Base-by-base conservation (phyloP, 1,140 invertebrate genomes). In the Heliconius eleuchia region DNA sequence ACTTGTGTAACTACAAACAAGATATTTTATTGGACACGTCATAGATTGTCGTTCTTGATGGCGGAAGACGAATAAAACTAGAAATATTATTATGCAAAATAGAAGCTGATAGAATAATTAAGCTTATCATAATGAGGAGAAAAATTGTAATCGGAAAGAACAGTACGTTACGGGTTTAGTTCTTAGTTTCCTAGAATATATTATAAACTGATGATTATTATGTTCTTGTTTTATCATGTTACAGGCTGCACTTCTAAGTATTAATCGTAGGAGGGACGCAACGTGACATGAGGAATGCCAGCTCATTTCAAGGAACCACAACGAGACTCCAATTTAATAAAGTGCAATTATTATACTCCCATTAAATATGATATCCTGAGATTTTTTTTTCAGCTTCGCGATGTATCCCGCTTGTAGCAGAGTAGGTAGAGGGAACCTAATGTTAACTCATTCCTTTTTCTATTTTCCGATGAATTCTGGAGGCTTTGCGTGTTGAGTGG, bases 281-380 rank as follows among this genome's bases (percentile, higher is more conserved):
- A 50, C 30, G 72, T 39, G 55, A 76, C 71, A 39, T 27, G 34
- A 50, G 77, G 83, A 84, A 84, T 83, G 85, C 78, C 82, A 80
- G 73, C 76, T 78, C 57, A 80, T 74, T 84, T 86, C 83, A 86
- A 75, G 82, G 83, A 86, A 84, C 76, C 79, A 76, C 74, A 80
- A 84, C 73, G 57, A 75, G 72, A 86, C 78, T 84, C 83, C 82
- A 77, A 79, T 82, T 71, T 80, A 30, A 78, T 74, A 39, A 78
- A 77, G 30, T 84, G 79, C 70, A 81, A 55, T 46, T 19, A 39
- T 50, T 66, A 76, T 34, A 70, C 78, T 85, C 80, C 30, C 74
- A 50, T 81, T 83, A 84, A 75, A 74, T n/a, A 77, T 82, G 81
- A 80, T 70, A 83, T 79, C 74, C 71, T 72, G 71, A 39, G 71